Base-by-base conservation (phyloP, 2,113 vertebrate species). In the Strigops habroptila region DNA sequence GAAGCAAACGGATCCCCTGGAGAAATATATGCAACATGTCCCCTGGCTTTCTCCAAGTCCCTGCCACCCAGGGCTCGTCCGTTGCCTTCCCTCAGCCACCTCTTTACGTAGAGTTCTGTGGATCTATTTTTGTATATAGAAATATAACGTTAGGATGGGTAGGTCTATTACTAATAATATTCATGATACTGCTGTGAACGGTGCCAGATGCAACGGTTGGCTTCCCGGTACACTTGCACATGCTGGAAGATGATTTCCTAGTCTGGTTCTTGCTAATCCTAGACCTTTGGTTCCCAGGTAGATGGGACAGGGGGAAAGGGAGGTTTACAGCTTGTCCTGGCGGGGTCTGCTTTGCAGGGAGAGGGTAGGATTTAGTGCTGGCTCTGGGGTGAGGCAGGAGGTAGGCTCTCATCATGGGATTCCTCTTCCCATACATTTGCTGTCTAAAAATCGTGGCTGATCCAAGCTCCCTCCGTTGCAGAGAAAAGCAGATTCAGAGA, bases 41-140 rank as follows among this genome's bases (percentile, higher is more conserved):
- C 86, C 92, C 79, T 52, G 85, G 90, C 92, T 93, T 92, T 73
- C 75, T 62, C 91, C 73, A 13, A 63, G 88, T 48, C 69, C 53
- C 91, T 57, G 78, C 91, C 48, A 60, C 35, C 84, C 71, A 44
- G 91, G 85, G 84, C 88, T 84, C 13, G 4, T 12, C 70, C 10
- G 1, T 33, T 27, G 3, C 90, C 86, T 78, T 59, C 83, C 93
- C 83, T 89, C 84, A 37, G 92, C 95, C 67, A 39, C 94, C 84
- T 92, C 96, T 80, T 95, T 62, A 62, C 62, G 51, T 95, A 97
- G 95, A 98, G 96, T 98, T 95, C 90, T 92, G 97, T 98, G 95
- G 96, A 97, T 98, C 96, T 98, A 97, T 98, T 98, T 98, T 98
- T 98, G 97, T 98, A 97, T 82, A 88, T 97, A 97, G 86, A 97